These are phyloP conservation scores for Oreochromis mossambicus DNA, from an alignment of 2,797 vertebrate species.

Conservation along the genomic window DNA sequence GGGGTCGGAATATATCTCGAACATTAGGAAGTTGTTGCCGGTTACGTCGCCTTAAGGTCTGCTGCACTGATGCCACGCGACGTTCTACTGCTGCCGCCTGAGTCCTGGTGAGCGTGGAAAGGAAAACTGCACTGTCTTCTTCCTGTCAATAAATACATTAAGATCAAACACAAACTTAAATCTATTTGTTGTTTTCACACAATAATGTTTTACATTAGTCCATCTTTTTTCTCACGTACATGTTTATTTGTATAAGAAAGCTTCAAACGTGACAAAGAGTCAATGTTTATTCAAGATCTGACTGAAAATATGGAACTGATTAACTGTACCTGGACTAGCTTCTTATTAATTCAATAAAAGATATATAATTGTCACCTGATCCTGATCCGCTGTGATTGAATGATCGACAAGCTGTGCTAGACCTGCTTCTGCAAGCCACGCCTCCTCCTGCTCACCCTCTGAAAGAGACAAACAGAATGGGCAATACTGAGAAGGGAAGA, in stretches of 20 bases:
- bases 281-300: background rate
- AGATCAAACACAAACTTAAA: background rate
- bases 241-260: background rate
- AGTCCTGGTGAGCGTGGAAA: conserved; percentile 89
- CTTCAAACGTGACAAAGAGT: background rate
- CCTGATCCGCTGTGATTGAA: conserved; percentile 63
- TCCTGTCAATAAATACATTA: conserved; percentile 58
- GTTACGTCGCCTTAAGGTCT: conserved; percentile 88
- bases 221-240: background rate
- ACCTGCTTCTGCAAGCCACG: conserved; percentile 93
- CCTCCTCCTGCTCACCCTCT: conserved; percentile 96
- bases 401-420: conserved; percentile 86
- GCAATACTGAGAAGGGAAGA: background rate
- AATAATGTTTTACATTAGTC: background rate
- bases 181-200: background rate
- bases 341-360: background rate
- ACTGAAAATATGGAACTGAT: background rate
- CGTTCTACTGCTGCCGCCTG: conserved; percentile 91
- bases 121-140: conserved; percentile 83
- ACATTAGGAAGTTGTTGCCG: conserved; percentile 90
- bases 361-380: conserved; percentile 50
- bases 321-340: background rate
- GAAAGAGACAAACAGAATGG: background rate
- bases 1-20: conserved; percentile 90
- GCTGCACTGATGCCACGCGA: conserved; percentile 83